These are phyloP conservation scores for Erythrocercus mccallii DNA, from an alignment of 2,113 vertebrate genomes.

Conservation along the genomic window DNA sequence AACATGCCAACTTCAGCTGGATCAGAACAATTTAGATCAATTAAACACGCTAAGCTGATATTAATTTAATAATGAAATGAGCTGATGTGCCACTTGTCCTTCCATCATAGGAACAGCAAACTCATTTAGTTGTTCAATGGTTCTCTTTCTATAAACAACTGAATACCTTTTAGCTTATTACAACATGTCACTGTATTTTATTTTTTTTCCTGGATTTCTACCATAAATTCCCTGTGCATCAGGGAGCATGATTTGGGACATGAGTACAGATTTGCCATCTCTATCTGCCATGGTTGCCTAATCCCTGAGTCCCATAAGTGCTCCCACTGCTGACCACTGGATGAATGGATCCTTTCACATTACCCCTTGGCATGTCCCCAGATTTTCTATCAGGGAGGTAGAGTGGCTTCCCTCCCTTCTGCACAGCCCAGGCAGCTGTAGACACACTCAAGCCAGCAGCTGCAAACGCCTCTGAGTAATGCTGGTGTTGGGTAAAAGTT, in stretches of 20 bases:
- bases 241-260: neutral
- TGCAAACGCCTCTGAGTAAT: neutral
- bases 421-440: neutral
- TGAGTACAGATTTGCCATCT: neutral
- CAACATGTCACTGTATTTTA: rapidly evolving
- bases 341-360: slow-evolving; percentile 13
- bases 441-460: neutral
- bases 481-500: neutral
- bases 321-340: neutral
- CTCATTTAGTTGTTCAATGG: neutral
- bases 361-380: neutral
- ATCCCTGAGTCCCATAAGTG: neutral
- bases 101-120: neutral
- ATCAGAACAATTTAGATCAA: slow-evolving; percentile 13
- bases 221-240: neutral
- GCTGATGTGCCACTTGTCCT: neutral
- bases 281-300: neutral
- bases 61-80: slow-evolving; percentile 38
- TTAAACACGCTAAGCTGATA: neutral
- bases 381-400: neutral
- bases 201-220: neutral
- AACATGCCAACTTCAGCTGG: neutral
- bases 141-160: neutral
- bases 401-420: neutral
- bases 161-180: neutral